Evolutionary conservation across 1,140 invertebrate genomes (phyloP).

Genomic region (Papilio xuthus): DNA sequence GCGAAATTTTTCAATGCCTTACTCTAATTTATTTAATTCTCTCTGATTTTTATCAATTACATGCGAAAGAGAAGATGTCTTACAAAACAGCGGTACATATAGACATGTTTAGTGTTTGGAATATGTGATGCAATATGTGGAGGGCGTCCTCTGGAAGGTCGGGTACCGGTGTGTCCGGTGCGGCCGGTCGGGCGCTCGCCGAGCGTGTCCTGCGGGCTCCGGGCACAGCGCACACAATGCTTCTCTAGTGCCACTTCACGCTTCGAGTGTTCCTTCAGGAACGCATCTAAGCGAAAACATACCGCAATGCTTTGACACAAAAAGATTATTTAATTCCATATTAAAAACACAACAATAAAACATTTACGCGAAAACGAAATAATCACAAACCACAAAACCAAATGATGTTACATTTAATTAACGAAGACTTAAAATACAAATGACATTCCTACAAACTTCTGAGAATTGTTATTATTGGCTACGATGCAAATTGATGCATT

Average conservation of each 20-base stretch:
- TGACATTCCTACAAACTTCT: not conserved
- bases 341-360: not conserved
- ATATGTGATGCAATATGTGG: not conserved
- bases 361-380: not conserved
- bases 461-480: not conserved
- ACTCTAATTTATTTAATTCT: too few relatives aligned
- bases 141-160: constrained; percentile 14
- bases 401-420: constrained; percentile 17
- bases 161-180: not conserved
- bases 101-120: not conserved
- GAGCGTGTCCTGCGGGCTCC: not conserved
- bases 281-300: not conserved
- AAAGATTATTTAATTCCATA: not conserved
- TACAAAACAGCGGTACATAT: not conserved
- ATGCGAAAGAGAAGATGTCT: too few relatives aligned
- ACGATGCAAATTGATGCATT: not conserved
- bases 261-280: not conserved
- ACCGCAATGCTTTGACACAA: not conserved
- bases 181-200: not conserved
- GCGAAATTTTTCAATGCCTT: not conserved
- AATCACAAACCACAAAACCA: constrained; percentile 15
- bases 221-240: not conserved
- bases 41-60: too few relatives aligned
- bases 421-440: not conserved
- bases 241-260: not conserved